These are phyloP conservation scores for Drosophila prostipennis DNA, from an alignment of 2,888 invertebrate species.

Conservation along the genomic window DNA sequence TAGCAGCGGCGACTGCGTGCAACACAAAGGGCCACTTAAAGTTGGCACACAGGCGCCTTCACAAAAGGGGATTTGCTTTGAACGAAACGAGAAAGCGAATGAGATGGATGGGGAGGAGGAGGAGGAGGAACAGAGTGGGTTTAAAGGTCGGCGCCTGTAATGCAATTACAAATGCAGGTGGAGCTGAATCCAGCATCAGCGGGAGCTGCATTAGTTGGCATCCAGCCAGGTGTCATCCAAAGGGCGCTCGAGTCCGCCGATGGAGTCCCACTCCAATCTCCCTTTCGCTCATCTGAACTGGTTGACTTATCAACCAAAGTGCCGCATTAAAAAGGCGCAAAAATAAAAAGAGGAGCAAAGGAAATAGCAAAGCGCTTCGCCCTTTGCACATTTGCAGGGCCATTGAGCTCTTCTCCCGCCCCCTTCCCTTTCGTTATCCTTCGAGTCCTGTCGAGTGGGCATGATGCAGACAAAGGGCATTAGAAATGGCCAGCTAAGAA, in stretches of 20 bases:
- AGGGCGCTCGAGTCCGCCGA: constrained; percentile 10
- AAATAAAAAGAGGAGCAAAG: constrained; percentile 50
- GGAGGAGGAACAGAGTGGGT: background rate
- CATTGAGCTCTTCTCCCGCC: constrained; percentile 25
- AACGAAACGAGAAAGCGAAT: constrained; percentile 43
- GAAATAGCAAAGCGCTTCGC: constrained; percentile 49
- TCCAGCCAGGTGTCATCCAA: constrained; percentile 64
- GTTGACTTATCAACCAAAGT: constrained; percentile 77
- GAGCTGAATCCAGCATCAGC: too few species aligned
- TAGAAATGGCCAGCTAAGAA: constrained; percentile 48
- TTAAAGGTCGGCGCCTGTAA: constrained; percentile 50
- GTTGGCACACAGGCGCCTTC: constrained; percentile 46
- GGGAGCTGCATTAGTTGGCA: constrained; percentile 41
- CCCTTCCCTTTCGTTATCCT: background rate
- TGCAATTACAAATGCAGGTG: constrained; percentile 75
- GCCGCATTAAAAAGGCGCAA: constrained; percentile 70
- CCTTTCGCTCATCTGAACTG: constrained; percentile 45
- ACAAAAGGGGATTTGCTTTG: constrained; percentile 68
- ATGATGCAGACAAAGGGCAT: constrained; percentile 44
- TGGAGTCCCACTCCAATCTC: background rate
- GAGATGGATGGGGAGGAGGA: background rate
- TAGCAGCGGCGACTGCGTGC: constrained; percentile 33
- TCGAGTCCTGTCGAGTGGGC: constrained; percentile 16
- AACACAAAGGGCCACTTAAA: constrained; percentile 75
- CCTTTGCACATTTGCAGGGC: constrained; percentile 55